Base-by-base conservation (phyloP, 2,113 vertebrate genomes). In the Xyrauchen texanus region DNA sequence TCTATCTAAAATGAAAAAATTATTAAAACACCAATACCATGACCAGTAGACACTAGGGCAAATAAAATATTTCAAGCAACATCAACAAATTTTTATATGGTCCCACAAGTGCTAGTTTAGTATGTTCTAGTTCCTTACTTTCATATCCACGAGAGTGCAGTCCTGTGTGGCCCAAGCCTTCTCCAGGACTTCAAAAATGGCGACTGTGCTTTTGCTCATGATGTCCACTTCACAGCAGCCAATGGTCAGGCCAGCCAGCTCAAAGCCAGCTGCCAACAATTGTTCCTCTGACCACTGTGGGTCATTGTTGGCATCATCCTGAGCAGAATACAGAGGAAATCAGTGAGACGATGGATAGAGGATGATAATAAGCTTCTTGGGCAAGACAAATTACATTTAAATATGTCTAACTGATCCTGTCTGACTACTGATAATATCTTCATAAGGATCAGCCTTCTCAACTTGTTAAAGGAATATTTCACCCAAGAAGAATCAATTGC, bases 241-340 rank as follows among this genome's bases (percentile, higher is more conserved):
- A 76, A 99, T 95, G 21, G 74, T 78, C 84, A 98, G 93, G 4
- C 96, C 97, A 61, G 94, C 92, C 85, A 95, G 93, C 47, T 82
- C 89, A 85, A 98, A 94, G 7, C 94, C 94, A 3, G 95, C 89
- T 70, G 93, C 94, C 81, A 98, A 92, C 63, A 99, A 74, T 88
- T 99, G 97, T 87, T 99, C 97, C 84, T 98, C 95, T 13, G 97
- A 99, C 97, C 97, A 99, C 85, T 99, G 98, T 0, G 98, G 97
- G 73, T 99, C 98, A 68, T 99, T 98, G 84, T 95, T 96, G 80
- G 96, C 97, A 89, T 98, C 96, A 80, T 97, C 98, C 97, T 99
- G 57, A 3, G 21, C 21, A 34, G 21, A 3, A 62, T 12, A 63
- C 45, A 45, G 15, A 0, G 9, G 4, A 5, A 34, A 76, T 5